phyloP scores from a whole-genome alignment of 1,140 invertebrate species.

The Leptinotarsa defecta region DNA sequence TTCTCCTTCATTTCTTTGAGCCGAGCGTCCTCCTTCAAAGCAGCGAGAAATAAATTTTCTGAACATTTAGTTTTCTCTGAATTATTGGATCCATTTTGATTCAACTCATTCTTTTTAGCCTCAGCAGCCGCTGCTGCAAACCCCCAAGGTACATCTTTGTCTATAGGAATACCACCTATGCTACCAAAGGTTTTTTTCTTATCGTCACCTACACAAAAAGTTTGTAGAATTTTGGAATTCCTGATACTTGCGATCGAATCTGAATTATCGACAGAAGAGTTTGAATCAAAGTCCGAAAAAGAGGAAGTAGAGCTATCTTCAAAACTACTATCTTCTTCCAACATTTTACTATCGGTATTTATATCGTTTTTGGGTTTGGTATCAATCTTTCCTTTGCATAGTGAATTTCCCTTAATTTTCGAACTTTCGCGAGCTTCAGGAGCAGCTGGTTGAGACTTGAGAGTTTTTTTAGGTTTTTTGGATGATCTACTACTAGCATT shows the following conservation, averaged over 20 bases:
- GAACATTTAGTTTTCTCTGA: conserved; percentile 13
- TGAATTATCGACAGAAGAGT: conserved; percentile 38
- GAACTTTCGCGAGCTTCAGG: conserved; percentile 26
- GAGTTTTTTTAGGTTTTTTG: conserved; percentile 1
- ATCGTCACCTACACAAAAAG: conserved; percentile 30
- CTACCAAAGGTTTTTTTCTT: conserved; percentile 58
- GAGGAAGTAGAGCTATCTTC: conserved; percentile 52
- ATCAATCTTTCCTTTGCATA: neutral
- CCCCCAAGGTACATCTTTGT: conserved; percentile 72
- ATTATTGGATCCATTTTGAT: neutral
- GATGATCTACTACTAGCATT: neutral
- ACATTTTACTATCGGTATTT: conserved; percentile 24
- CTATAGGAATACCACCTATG: conserved; percentile 56
- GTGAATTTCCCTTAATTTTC: neutral
- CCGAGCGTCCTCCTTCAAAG: conserved; percentile 29
- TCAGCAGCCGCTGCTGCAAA: conserved; percentile 72
- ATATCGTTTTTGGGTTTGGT: neutral
- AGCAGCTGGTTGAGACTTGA: neutral
- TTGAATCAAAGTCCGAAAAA: conserved; percentile 51
- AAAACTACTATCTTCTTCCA: neutral
- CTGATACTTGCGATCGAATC: conserved; percentile 37
- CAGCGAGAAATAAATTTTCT: conserved; percentile 34
- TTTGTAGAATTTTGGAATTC: conserved; percentile 39
- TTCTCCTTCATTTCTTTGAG: conserved; percentile 29
- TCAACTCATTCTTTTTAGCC: conserved; percentile 59